These are phyloP conservation scores for Agonum fuliginosum DNA, from an alignment of 2,888 invertebrate genomes.

Conservation along the genomic window DNA sequence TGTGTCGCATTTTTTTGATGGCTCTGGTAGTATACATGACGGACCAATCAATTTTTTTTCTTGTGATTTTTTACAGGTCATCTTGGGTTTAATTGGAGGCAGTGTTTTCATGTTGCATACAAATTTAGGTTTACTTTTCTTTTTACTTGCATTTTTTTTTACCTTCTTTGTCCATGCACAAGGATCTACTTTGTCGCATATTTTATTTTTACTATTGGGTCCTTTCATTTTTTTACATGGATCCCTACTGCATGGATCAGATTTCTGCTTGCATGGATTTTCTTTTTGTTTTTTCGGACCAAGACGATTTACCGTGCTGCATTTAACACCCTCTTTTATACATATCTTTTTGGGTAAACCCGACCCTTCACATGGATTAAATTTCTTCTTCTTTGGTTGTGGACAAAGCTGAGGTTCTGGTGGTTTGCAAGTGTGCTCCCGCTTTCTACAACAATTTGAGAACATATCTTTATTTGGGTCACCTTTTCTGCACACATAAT, in stretches of 20 bases:
- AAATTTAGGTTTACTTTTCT: background rate
- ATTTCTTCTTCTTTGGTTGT: background rate
- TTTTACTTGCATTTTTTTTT: background rate
- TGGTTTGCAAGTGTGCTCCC: background rate
- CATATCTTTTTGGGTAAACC: slow-evolving; percentile 18
- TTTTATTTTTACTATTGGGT: background rate
- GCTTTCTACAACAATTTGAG: too few relatives aligned
- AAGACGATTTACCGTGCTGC: slow-evolving; percentile 20
- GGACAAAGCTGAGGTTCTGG: too few relatives aligned
- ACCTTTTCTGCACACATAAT: background rate
- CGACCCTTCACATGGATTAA: background rate
- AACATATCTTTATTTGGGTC: too few relatives aligned
- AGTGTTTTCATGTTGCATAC: background rate
- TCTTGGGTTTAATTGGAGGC: background rate
- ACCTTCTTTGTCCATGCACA: too few relatives aligned
- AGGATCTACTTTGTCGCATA: background rate
- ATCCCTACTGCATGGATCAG: background rate
- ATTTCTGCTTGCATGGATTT: slow-evolving; percentile 59
- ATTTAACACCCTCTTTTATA: slow-evolving; percentile 13
- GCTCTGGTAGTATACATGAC: too few relatives aligned
- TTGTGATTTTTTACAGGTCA: too few relatives aligned
- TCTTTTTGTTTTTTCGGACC: slow-evolving; percentile 46
- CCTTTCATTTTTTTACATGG: background rate
- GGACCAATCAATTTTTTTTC: too few relatives aligned
- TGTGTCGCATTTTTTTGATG: too few relatives aligned